Conservation (phyloP, 1,140 invertebrate species). For the Propsilocerus akamusi region DNA sequence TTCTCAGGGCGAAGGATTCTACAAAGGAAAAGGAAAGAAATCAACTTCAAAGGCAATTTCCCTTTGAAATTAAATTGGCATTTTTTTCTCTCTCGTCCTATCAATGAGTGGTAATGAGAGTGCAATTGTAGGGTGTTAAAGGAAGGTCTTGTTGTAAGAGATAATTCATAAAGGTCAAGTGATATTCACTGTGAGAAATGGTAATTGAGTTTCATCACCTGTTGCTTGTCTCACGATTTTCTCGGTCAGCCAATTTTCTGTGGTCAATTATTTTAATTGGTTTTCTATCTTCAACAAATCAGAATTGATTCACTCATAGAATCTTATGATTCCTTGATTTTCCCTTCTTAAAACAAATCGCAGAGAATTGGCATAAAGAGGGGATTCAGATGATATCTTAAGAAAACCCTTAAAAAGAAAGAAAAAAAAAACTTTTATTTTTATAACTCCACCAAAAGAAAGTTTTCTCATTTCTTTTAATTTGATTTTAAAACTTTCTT, state of each 20-base stretch:
- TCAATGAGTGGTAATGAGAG: neutral
- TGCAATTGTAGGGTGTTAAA: neutral
- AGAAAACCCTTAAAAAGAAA: neutral
- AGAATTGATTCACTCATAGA: too few species aligned
- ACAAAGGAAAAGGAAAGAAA: neutral
- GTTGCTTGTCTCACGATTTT: too few species aligned
- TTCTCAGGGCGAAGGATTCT: neutral
- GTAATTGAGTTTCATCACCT: neutral
- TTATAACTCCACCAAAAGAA: neutral
- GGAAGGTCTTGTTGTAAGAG: neutral
- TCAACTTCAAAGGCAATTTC: neutral
- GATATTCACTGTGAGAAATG: neutral
- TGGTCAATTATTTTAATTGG: too few species aligned
- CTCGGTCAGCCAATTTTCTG: too few species aligned
- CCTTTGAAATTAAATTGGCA: neutral
- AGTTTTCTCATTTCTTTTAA: constrained; percentile 4
- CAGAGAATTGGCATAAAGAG: neutral
- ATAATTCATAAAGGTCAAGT: constrained; percentile 1
- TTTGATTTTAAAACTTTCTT: constrained; percentile 4
- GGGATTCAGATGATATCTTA: neutral
- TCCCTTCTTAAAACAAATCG: too few species aligned
- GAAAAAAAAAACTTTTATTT: neutral
- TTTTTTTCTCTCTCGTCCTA: neutral
- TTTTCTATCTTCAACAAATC: too few species aligned
- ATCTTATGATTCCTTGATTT: too few species aligned